Conservation (phyloP, 2,888 invertebrate genomes). For the Spilarctia lutea region DNA sequence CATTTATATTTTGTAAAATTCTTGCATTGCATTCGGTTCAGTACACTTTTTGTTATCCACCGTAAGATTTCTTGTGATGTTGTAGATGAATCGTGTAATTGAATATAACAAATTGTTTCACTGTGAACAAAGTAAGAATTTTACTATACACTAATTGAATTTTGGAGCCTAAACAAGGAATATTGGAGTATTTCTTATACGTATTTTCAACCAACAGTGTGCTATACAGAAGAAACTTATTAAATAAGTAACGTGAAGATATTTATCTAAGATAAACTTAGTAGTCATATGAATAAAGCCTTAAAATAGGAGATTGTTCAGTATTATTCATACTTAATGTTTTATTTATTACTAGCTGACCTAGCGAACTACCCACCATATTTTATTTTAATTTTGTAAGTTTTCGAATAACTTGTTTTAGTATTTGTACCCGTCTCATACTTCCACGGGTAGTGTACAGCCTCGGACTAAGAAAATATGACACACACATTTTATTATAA, state of each 20-base stretch:
- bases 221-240: background rate
- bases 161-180: background rate
- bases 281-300: background rate
- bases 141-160: background rate
- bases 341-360: too few species aligned
- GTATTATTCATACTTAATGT: too few species aligned
- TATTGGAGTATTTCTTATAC: background rate
- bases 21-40: slow-evolving; percentile 8
- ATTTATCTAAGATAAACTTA: background rate
- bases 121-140: slow-evolving; percentile 2
- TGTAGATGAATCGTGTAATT: background rate
- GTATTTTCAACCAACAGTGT: background rate
- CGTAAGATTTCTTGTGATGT: slow-evolving; percentile 2
- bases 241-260: background rate
- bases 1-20: background rate
- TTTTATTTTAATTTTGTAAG: too few species aligned
- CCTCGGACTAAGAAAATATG: too few species aligned
- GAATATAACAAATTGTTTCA: slow-evolving; percentile 8
- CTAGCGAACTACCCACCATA: too few species aligned
- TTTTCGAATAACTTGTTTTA: too few species aligned
- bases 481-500: too few species aligned
- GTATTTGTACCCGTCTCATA: too few species aligned
- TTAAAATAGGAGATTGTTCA: background rate
- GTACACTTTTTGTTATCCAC: slow-evolving; percentile 1
- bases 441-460: too few species aligned